Percentiles rank a stretch among this genome's conserved stretches.
Evolutionary conservation across 2,113 vertebrate species (phyloP).

Genomic region (Sylvilagus bachmani): DNA sequence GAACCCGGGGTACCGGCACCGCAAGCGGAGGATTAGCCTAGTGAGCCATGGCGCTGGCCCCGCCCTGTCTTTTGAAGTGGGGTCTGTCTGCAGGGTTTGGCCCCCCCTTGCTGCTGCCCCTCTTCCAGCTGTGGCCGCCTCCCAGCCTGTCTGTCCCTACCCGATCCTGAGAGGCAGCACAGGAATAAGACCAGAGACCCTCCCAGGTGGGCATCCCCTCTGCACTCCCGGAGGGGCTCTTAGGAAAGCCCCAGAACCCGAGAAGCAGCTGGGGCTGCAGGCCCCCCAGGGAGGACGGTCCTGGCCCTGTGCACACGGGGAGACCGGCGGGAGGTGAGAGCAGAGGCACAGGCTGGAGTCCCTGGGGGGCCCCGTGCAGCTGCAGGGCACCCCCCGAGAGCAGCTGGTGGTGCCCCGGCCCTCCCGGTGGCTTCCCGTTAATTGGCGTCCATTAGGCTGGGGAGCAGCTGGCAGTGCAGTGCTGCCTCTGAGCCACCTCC

Average conservation of each 20-base stretch:
- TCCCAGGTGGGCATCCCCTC: background rate
- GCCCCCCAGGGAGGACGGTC: background rate
- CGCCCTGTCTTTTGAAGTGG: background rate
- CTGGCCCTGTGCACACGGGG: background rate
- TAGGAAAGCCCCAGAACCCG: background rate
- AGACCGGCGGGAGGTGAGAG: background rate
- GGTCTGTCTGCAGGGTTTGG: too few relatives aligned
- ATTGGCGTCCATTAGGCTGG: slow-evolving; percentile 33
- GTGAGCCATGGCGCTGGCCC: too few relatives aligned
- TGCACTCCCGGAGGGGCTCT: background rate
- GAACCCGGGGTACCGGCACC: too few relatives aligned
- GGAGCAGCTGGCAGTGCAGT: background rate
- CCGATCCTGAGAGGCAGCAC: background rate
- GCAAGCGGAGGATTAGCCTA: too few relatives aligned
- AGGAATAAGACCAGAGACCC: background rate
- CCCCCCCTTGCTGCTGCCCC: fast-evolving
- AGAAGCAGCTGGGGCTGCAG: too few relatives aligned
- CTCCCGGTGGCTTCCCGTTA: background rate
- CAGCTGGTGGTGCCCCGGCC: background rate
- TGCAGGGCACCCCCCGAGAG: background rate
- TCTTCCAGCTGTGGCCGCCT: background rate
- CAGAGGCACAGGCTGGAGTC: background rate
- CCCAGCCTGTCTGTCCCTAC: background rate
- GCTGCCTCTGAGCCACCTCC: background rate
- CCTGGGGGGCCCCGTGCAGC: background rate